Evolutionary conservation across 2,888 invertebrate species (phyloP).

Genomic region (Malacosoma neustria): DNA sequence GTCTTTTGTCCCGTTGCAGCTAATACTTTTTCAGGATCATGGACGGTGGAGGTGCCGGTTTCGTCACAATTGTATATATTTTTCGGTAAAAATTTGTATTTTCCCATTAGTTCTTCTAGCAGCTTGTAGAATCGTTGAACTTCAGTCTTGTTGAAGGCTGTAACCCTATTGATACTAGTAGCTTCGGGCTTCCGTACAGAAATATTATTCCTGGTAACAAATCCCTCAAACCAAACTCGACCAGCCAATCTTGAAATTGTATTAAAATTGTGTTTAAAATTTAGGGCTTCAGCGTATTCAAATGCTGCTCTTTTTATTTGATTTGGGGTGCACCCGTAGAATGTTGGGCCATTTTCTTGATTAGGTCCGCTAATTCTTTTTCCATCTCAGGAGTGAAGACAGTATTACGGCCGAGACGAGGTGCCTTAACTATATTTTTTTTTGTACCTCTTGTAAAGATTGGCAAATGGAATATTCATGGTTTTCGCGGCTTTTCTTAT

Average conservation of each 20-base stretch:
- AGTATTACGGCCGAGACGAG: constrained; percentile 17
- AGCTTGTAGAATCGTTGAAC: constrained; percentile 15
- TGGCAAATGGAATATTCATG: constrained; percentile 16
- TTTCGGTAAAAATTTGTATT: constrained; percentile 4
- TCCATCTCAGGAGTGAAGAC: constrained; percentile 15
- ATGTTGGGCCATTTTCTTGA: constrained; percentile 13
- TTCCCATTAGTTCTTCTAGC: constrained; percentile 9
- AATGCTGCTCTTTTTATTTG: constrained; percentile 17
- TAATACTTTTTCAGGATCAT: constrained; percentile 4
- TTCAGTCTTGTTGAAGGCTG: constrained; percentile 17
- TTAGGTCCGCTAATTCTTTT: constrained; percentile 12
- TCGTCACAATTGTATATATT: constrained; percentile 6
- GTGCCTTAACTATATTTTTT: constrained; percentile 13
- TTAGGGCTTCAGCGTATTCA: constrained; percentile 13
- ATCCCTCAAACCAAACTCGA: constrained; percentile 6
- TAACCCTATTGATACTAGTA: constrained; percentile 12
- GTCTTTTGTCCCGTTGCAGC: neutral
- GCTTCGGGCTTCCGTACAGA: constrained; percentile 7
- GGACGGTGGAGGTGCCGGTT: constrained; percentile 5
- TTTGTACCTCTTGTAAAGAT: constrained; percentile 15
- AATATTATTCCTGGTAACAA: constrained; percentile 7
- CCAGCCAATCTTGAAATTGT: constrained; percentile 6
- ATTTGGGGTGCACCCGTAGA: constrained; percentile 14
- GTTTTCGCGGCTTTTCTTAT: constrained; percentile 19
- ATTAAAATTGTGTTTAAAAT: constrained; percentile 13